phyloP scores from a whole-genome alignment of 2,797 vertebrate genomes.

The Bradypodion ventrale region DNA sequence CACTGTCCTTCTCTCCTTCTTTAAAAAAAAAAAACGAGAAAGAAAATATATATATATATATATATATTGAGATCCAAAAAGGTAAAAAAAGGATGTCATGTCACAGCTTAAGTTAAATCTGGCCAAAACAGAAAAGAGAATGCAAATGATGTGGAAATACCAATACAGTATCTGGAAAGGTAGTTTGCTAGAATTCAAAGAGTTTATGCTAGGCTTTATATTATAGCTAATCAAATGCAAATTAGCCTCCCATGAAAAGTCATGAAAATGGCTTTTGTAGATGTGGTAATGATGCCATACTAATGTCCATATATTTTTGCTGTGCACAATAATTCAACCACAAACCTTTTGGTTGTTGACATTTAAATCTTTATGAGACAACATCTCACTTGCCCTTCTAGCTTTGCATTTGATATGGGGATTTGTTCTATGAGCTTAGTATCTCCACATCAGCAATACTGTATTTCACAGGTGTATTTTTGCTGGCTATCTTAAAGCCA shows the following conservation, averaged over 20 bases:
- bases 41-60: no score
- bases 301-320: background rate
- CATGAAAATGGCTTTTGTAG: background rate
- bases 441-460: background rate
- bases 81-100: background rate
- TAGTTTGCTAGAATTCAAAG: background rate
- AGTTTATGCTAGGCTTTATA: background rate
- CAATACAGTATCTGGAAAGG: background rate
- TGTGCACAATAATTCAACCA: background rate
- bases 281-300: background rate
- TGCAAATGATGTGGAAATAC: background rate
- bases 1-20: background rate
- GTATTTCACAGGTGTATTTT: background rate
- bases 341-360: background rate
- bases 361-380: background rate
- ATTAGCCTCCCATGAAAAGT: background rate
- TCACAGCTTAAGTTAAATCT: background rate
- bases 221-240: background rate
- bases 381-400: no score
- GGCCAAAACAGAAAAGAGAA: background rate
- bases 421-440: background rate
- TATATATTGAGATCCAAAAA: background rate
- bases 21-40: no score
- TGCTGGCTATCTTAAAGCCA: background rate
- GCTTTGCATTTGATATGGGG: background rate